phyloP scores from a whole-genome alignment of 2,888 invertebrate genomes.

The Synanthedon formicaeformis region DNA sequence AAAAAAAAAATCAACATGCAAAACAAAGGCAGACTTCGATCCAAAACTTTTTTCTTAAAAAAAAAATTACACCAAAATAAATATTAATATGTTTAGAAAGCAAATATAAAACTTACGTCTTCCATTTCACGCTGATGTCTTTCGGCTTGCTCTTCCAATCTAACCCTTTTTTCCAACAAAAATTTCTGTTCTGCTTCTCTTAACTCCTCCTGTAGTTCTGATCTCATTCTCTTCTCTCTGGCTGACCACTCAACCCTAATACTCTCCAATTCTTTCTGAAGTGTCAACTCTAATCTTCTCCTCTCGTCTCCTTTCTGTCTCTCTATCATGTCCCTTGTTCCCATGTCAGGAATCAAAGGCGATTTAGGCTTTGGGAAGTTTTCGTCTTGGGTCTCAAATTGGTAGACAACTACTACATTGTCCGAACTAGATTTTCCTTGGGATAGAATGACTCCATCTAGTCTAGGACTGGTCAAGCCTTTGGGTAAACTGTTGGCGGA shows the following conservation, averaged over 20 bases:
- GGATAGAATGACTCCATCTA: conserved; percentile 57
- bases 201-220: conserved; percentile 65
- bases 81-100: neutral
- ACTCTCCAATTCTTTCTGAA: conserved; percentile 64
- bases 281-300: conserved; percentile 46
- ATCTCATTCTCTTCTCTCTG: conserved; percentile 66
- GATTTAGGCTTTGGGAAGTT: conserved; percentile 36
- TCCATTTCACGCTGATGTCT: conserved; percentile 56
- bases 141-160: conserved; percentile 57
- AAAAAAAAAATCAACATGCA: too few relatives aligned
- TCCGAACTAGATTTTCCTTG: conserved; percentile 54
- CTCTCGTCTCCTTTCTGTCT: conserved; percentile 52
- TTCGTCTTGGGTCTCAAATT: conserved; percentile 54
- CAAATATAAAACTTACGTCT: conserved; percentile 29
- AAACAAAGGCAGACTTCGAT: too few relatives aligned
- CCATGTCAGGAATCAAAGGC: conserved; percentile 49
- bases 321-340: conserved; percentile 48
- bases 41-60: too few relatives aligned
- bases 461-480: conserved; percentile 41
- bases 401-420: conserved; percentile 60
- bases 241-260: conserved; percentile 70
- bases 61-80: neutral
- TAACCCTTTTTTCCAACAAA: conserved; percentile 40
- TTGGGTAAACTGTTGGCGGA: conserved; percentile 41
- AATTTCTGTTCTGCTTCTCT: conserved; percentile 60